Conservation (phyloP, 2,113 vertebrate species). For the Dascyllus trimaculatus region DNA sequence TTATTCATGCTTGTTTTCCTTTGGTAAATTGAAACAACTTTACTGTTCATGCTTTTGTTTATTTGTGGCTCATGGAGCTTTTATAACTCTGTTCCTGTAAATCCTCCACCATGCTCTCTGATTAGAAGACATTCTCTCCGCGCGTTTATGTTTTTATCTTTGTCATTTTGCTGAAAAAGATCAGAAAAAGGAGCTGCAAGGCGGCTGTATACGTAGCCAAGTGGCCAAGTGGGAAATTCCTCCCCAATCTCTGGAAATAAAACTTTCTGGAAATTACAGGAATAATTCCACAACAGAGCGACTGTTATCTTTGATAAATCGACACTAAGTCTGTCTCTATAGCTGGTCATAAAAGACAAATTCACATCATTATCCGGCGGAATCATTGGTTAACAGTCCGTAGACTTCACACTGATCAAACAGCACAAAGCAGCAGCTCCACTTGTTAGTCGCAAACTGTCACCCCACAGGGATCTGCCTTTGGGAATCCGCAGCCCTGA, state of each 20-base stretch:
- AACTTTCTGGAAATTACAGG: conserved; percentile 9
- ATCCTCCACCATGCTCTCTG: conserved; percentile 14
- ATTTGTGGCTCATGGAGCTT: conserved; percentile 19
- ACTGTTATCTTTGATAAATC: conserved; percentile 35
- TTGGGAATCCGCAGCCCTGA: conserved; percentile 55
- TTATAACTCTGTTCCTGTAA: conserved; percentile 33
- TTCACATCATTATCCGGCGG: conserved; percentile 38
- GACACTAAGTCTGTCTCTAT: conserved; percentile 13
- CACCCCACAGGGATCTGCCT: conserved; percentile 43
- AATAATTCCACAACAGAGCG: conserved; percentile 10
- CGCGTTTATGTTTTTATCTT: conserved; percentile 28
- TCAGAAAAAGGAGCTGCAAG: neutral
- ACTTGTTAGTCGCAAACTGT: conserved; percentile 65
- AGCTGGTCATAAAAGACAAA: conserved; percentile 19
- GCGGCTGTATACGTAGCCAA: conserved; percentile 11
- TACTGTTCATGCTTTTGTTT: conserved; percentile 36
- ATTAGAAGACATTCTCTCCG: conserved; percentile 42
- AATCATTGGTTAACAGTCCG: conserved; percentile 39
- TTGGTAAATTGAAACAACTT: conserved; percentile 60
- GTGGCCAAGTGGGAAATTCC: neutral
- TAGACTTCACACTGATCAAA: conserved; percentile 51
- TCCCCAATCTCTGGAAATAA: conserved; percentile 1
- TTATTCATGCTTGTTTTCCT: conserved; percentile 57
- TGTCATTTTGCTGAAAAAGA: conserved; percentile 5
- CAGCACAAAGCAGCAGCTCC: conserved; percentile 38